Evolutionary conservation across 1,140 invertebrate genomes (phyloP).

Genomic region (Myzus persicae): DNA sequence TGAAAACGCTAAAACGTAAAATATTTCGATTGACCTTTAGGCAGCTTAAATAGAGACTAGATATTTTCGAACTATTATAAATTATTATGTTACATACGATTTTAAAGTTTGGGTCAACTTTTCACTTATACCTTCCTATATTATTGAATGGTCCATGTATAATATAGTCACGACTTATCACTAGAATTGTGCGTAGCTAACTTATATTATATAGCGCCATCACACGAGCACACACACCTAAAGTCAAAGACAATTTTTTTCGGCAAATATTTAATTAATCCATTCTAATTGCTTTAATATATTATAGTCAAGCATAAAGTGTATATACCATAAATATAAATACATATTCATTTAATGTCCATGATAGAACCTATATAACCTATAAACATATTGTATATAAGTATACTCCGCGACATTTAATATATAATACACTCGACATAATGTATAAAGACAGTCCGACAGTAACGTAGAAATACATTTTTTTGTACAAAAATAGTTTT

Average conservation of each 20-base stretch:
- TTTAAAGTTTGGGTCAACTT: background rate
- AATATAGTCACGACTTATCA: background rate
- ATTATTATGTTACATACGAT: background rate
- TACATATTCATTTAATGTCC: background rate
- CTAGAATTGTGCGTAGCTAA: background rate
- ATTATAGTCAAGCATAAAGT: too few species aligned
- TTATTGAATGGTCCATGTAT: too few species aligned
- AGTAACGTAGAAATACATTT: background rate
- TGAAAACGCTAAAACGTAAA: background rate
- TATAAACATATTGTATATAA: background rate
- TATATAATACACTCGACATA: background rate
- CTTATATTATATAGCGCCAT: background rate
- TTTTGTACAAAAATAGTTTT: background rate
- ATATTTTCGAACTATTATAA: too few species aligned
- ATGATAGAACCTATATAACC: background rate
- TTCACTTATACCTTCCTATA: background rate
- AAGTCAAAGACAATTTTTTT: background rate
- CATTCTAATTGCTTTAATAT: too few species aligned
- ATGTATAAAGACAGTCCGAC: background rate
- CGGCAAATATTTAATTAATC: background rate
- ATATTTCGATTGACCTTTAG: too few species aligned
- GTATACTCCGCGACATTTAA: background rate
- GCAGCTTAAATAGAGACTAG: too few species aligned
- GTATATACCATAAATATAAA: too few species aligned
- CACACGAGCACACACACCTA: background rate